phyloP scores from a whole-genome alignment of 2,888 invertebrate species.

The Linnaemya tessellans region DNA sequence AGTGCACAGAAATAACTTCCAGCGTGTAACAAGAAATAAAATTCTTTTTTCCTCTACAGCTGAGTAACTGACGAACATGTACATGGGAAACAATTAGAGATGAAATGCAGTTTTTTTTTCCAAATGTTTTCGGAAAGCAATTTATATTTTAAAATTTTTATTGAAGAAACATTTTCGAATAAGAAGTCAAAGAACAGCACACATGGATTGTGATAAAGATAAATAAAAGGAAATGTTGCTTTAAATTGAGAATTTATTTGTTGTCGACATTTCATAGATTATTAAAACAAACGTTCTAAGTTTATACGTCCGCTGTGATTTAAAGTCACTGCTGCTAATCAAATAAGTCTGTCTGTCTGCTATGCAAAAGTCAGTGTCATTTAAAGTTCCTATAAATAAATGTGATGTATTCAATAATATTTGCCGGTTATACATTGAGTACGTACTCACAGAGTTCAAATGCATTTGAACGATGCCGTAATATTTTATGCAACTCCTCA shows the following conservation, averaged over 20 bases:
- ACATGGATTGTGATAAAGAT: not conserved
- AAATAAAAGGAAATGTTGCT: not conserved
- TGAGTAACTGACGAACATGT: conserved; percentile 4
- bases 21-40: conserved; percentile 28
- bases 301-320: not conserved
- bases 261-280: conserved; percentile 6
- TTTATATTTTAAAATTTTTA: conserved; percentile 5
- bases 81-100: conserved; percentile 37
- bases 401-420: conserved; percentile 35
- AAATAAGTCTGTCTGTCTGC: conserved; percentile 30
- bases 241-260: conserved; percentile 8
- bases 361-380: conserved; percentile 65
- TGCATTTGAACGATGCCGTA: conserved; percentile 3
- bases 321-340: conserved; percentile 25
- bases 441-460: not conserved
- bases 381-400: conserved; percentile 37
- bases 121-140: not conserved
- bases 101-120: conserved; percentile 7
- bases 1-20: conserved; percentile 13
- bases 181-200: not conserved
- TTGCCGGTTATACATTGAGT: conserved; percentile 47
- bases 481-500: conserved; percentile 37
- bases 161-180: not conserved
- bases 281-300: conserved; percentile 16
- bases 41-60: not conserved